Evolutionary conservation across 2,797 vertebrate genomes (phyloP).

Genomic region (Crocidura indochinensis): DNA sequence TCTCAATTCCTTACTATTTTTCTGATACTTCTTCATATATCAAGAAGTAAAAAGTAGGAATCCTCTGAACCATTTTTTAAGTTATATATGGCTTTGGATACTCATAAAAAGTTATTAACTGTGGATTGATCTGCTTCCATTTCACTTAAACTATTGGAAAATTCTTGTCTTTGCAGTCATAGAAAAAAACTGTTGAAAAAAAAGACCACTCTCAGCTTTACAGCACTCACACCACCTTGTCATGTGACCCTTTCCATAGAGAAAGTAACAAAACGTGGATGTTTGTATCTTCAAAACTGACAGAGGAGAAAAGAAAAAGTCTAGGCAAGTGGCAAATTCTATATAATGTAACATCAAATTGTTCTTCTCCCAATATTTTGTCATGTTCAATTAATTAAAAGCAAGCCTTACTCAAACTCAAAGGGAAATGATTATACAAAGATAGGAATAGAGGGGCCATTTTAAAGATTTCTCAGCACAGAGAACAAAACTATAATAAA

Average conservation of each 20-base stretch:
- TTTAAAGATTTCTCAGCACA: background rate
- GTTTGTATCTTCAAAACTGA: background rate
- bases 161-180: conserved; percentile 38
- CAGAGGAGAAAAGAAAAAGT: conserved; percentile 10
- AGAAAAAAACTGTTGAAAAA: background rate
- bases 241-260: background rate
- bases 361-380: background rate
- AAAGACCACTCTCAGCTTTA: background rate
- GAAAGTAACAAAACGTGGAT: background rate
- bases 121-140: background rate
- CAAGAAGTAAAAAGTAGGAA: background rate
- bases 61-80: background rate
- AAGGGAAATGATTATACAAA: no score
- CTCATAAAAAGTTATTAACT: background rate
- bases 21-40: background rate
- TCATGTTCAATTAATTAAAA: background rate
- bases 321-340: background rate
- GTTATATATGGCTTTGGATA: background rate
- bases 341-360: background rate
- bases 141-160: background rate
- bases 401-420: no score
- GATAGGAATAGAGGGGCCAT: background rate
- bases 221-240: background rate
- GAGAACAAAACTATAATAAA: conserved; percentile 2
- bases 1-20: background rate